Conservation (phyloP, 2,797 vertebrate genomes). For the Scolopax rusticola region DNA sequence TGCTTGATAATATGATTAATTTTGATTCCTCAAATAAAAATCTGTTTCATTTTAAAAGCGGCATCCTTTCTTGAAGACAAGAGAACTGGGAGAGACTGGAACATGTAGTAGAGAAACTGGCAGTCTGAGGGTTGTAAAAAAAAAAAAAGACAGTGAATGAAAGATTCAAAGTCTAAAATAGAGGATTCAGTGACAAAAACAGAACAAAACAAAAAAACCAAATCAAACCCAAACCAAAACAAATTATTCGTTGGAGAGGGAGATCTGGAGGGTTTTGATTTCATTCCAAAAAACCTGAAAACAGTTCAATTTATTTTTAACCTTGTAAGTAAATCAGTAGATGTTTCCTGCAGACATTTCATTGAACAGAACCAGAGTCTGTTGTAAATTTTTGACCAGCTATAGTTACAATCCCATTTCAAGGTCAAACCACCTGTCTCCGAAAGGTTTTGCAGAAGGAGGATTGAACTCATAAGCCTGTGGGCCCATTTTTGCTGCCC, state of each 20-base stretch:
- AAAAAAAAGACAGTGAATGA: background rate
- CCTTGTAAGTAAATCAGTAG: background rate
- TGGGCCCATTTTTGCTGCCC: accelerated
- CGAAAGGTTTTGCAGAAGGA: background rate
- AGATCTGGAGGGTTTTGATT: background rate
- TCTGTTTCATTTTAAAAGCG: background rate
- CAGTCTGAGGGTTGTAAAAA: background rate
- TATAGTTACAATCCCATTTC: background rate
- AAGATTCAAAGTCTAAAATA: background rate
- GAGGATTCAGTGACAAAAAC: background rate
- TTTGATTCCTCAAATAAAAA: background rate
- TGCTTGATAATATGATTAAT: background rate
- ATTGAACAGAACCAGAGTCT: background rate
- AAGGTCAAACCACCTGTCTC: background rate
- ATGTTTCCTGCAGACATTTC: background rate
- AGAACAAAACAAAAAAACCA: background rate
- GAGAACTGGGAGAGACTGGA: background rate
- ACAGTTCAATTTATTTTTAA: background rate
- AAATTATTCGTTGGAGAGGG: background rate
- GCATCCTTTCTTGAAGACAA: background rate
- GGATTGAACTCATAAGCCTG: background rate
- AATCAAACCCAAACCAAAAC: background rate
- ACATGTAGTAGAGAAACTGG: background rate
- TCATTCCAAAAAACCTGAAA: background rate
- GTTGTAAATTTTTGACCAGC: conserved; percentile 1